phyloP scores from a whole-genome alignment of 2,888 invertebrate genomes.

The Proisotoma minuta region DNA sequence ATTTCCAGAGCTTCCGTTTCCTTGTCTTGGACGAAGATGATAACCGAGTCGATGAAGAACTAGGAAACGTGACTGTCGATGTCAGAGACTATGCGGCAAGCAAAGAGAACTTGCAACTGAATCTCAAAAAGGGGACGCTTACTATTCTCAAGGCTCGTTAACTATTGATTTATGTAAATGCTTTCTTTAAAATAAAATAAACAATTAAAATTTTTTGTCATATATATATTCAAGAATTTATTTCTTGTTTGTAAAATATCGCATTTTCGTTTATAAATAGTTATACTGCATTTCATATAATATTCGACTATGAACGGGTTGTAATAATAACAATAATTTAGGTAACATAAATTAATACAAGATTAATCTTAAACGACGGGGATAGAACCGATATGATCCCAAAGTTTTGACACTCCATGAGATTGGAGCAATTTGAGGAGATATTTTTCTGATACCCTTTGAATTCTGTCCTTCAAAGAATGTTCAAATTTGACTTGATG shows the following conservation, averaged over 20 bases:
- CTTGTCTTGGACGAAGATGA: conserved; percentile 44
- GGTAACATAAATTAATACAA: too few relatives aligned
- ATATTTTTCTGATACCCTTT: conserved; percentile 1
- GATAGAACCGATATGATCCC: too few relatives aligned
- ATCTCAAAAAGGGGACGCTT: conserved; percentile 39
- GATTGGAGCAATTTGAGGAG: neutral
- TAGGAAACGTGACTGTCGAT: conserved; percentile 41
- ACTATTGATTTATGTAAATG: too few relatives aligned
- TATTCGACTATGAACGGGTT: too few relatives aligned
- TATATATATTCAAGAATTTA: too few relatives aligned
- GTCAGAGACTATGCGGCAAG: conserved; percentile 40
- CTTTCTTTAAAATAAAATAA: too few relatives aligned
- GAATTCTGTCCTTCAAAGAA: conserved; percentile 19
- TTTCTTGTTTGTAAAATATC: too few relatives aligned
- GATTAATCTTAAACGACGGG: too few relatives aligned
- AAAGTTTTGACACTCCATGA: neutral
- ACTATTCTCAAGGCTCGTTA: conserved; percentile 31
- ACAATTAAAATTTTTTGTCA: too few relatives aligned
- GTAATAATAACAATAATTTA: too few relatives aligned
- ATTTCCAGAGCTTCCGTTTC: conserved; percentile 40
- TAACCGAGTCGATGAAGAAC: conserved; percentile 41
- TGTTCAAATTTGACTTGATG: conserved; percentile 21
- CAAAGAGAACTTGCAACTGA: conserved; percentile 31
- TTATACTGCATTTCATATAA: too few relatives aligned
- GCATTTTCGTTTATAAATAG: too few relatives aligned